phyloP scores from a whole-genome alignment of 1,140 invertebrate genomes.

The Microplitis mediator region DNA sequence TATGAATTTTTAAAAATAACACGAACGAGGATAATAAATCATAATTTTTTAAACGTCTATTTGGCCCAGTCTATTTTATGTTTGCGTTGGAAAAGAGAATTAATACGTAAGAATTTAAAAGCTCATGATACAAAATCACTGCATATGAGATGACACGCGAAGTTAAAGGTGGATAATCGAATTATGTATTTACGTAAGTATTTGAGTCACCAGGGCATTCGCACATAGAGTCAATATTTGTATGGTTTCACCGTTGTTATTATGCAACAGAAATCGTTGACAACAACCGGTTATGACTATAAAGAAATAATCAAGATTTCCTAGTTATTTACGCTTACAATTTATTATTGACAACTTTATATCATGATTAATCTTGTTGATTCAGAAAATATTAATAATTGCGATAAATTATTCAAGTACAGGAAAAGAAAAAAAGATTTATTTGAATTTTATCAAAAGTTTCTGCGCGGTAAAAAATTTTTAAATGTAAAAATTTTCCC shows the following conservation, averaged over 20 bases:
- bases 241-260: slow-evolving; percentile 26
- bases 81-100: background rate
- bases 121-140: background rate
- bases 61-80: background rate
- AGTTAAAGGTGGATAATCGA: slow-evolving; percentile 23
- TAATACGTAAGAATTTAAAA: background rate
- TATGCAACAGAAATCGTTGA: slow-evolving; percentile 19
- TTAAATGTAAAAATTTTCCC: too few species aligned
- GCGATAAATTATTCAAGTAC: too few species aligned
- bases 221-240: slow-evolving; percentile 22
- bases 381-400: background rate
- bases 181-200: slow-evolving; percentile 33
- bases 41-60: too few species aligned
- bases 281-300: slow-evolving; percentile 1
- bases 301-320: slow-evolving; percentile 12
- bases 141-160: slow-evolving; percentile 7
- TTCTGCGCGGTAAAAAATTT: too few species aligned
- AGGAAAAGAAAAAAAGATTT: too few species aligned
- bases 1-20: too few species aligned
- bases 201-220: slow-evolving; percentile 33
- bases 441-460: too few species aligned
- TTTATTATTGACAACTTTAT: background rate
- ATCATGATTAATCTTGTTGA: background rate
- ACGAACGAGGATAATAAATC: background rate
- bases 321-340: slow-evolving; percentile 1